These are phyloP conservation scores for Typhlomys cinereus DNA, from an alignment of 2,113 vertebrate genomes.

Conservation along the genomic window DNA sequence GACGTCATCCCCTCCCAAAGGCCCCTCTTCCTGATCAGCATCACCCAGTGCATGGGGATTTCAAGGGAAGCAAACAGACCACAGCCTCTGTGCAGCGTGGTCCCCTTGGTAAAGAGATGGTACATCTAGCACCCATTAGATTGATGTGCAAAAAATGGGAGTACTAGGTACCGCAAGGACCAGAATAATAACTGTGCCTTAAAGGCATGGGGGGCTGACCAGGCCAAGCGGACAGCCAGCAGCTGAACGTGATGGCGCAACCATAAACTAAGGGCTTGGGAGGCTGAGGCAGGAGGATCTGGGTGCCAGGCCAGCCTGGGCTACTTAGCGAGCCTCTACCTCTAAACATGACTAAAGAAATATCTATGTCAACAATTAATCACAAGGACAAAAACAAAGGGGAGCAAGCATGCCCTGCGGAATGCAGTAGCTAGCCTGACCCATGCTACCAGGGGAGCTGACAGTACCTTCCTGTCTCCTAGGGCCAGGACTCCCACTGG, in stretches of 20 bases:
- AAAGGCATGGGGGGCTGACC: not conserved
- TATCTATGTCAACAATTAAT: not conserved
- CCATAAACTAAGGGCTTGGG: not conserved
- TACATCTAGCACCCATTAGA: not conserved
- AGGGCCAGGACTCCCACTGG: not conserved
- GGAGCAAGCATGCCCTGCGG: not conserved
- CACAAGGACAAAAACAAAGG: not conserved
- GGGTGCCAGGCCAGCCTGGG: not conserved
- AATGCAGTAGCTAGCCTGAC: not conserved
- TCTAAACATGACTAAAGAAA: not conserved
- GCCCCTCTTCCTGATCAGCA: not conserved
- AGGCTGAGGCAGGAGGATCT: not conserved
- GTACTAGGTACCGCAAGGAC: accelerated
- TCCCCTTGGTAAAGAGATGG: not conserved
- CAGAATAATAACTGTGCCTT: not conserved
- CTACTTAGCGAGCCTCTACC: not conserved
- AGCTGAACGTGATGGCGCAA: not conserved
- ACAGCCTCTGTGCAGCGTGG: not conserved
- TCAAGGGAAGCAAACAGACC: not conserved
- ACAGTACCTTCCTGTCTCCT: not conserved
- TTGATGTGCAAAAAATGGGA: no score
- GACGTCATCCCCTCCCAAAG: not conserved
- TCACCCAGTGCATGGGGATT: not conserved
- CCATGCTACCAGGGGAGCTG: not conserved
- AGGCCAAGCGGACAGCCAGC: not conserved